phyloP scores from a whole-genome alignment of 2,113 vertebrate genomes.

The Phylloscopus whistleri region DNA sequence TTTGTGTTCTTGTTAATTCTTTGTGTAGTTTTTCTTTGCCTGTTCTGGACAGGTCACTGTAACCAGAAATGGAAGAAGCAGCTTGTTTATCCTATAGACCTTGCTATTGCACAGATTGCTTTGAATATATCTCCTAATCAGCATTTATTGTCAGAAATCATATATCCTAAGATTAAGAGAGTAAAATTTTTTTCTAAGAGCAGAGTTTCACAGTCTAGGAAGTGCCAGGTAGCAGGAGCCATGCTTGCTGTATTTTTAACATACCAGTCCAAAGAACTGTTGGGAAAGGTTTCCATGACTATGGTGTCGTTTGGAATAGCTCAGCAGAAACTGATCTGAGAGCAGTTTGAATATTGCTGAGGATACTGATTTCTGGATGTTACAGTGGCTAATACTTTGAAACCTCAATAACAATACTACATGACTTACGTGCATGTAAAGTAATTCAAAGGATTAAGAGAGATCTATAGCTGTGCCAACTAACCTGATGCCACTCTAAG shows the following conservation, averaged over 20 bases:
- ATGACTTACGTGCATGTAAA: rapidly evolving
- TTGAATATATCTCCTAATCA: background rate
- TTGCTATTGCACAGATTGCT: background rate
- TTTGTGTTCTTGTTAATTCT: slow-evolving; percentile 84
- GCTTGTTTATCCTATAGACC: background rate
- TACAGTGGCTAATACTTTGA: background rate
- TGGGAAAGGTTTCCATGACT: background rate
- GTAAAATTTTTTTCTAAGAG: background rate
- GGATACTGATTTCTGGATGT: background rate
- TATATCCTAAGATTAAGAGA: background rate
- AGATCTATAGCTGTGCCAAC: background rate
- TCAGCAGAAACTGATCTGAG: background rate
- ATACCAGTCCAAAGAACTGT: background rate
- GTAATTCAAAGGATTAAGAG: background rate
- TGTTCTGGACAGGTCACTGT: background rate
- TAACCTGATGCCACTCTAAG: background rate
- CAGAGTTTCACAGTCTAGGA: background rate
- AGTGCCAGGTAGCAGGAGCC: background rate
- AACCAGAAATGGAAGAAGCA: background rate
- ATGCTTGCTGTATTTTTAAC: background rate
- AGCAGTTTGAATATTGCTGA: background rate
- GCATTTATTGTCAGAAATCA: background rate
- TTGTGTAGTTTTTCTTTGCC: slow-evolving; percentile 17
- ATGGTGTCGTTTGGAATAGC: background rate
- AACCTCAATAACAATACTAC: background rate